Evolutionary conservation across 2,797 vertebrate species (phyloP).

Genomic region (Stomatorhinus walkeri): DNA sequence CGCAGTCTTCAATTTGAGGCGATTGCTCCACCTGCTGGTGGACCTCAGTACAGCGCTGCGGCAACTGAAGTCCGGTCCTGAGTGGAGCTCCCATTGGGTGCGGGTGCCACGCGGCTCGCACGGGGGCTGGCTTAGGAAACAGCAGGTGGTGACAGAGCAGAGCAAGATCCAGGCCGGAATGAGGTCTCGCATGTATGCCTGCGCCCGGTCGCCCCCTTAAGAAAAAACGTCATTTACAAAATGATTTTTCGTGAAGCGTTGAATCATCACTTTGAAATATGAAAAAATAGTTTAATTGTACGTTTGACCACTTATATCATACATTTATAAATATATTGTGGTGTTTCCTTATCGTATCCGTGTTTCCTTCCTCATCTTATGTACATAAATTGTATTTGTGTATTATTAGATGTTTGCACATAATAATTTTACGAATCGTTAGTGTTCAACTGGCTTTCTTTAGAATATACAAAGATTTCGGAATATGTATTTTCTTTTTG

Average conservation of each 20-base stretch:
- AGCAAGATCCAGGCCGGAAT: neutral
- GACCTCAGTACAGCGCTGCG: neutral
- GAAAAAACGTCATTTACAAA: neutral
- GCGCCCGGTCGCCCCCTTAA: neutral
- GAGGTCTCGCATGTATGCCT: neutral
- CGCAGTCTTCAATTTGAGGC: neutral
- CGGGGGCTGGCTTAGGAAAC: neutral
- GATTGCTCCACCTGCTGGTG: neutral
- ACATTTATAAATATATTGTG: neutral
- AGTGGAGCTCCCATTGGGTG: neutral
- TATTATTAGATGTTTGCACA: neutral
- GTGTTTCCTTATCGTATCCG: neutral
- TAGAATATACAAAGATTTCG: neutral
- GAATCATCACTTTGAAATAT: neutral
- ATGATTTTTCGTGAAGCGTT: neutral
- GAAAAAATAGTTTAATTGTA: neutral
- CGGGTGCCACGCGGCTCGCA: neutral
- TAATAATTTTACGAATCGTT: neutral
- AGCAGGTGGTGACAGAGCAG: neutral
- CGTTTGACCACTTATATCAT: neutral
- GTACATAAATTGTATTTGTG: neutral
- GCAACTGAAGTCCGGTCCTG: neutral
- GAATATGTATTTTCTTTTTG: neutral
- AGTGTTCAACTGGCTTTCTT: neutral
- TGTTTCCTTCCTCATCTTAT: no score